Base-by-base conservation (phyloP, 2,797 vertebrate species). In the Gobionotothen gibberifrons region DNA sequence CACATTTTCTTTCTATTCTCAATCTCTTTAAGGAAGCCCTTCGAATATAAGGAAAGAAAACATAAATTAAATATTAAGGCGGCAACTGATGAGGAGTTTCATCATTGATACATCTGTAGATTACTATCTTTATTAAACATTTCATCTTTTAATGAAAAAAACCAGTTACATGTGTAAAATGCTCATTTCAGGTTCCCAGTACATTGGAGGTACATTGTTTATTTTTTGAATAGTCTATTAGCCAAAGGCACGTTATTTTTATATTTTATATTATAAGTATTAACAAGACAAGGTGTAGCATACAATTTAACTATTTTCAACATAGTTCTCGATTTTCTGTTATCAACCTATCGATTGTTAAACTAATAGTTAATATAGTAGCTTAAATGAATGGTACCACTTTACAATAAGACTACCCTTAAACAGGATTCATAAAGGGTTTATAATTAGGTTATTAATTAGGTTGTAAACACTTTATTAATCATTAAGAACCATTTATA, bases 1-100 rank as follows among this genome's bases (percentile, higher is more conserved):
- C 57, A 74, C 36, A 70, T 6, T 36, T 44, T 56, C 12, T 42
- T 75, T 69, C 53, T 61, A 52, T 15, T 36, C 44, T 74, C 42
- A 52, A 19, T 76, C 52, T 74, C 3, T 36, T 66, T 3, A 15
- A 26, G 5, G 8, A 57, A n/a, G 26, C 16, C 8, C 19, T 64
- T 74, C 49, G 9, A n/a, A 42, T n/a, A 36, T 70, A 12, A 48
- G 55, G 42, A 73, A 11, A 39, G 40, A 42, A 17, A 32, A 32
- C 32, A 6, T 32, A 32, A 32, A 32, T 32, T 1, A 32, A 32
- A 32, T 59, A 29, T 44, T 39, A 6, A 7, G 9, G 10, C 21
- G 14, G 5, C 55, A 52, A n/a, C 1, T 19, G 9, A 10, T 2
- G 16, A 36, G 13, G 21, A 56, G 39, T 54, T 48, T 17, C 3